A percentile compares a stretch with the other conserved stretches of the same genome.
Conservation (phyloP, 2,888 invertebrate genomes). For the Endomychus coccineus region DNA sequence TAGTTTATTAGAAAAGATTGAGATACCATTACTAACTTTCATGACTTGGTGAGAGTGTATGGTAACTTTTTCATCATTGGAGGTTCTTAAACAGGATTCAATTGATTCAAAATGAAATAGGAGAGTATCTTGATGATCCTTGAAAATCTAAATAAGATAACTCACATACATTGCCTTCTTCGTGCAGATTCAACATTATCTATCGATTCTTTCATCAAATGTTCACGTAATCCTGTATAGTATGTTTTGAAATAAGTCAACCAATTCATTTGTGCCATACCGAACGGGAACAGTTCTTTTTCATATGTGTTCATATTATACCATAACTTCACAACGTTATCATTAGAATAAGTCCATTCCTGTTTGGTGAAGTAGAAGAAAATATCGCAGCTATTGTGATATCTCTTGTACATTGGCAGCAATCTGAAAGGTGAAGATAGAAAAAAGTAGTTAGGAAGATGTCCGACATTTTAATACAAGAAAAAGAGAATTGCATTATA, state of each 20-base stretch:
- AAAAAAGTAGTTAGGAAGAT: no score
- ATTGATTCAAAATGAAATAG: no score
- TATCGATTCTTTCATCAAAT: conserved; percentile 70
- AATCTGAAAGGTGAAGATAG: no score
- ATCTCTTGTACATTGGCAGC: conserved; percentile 68
- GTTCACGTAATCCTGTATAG: conserved; percentile 64
- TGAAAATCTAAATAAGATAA: no score
- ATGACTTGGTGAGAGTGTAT: no score
- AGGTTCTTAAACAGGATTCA: no score
- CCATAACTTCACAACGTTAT: conserved; percentile 56
- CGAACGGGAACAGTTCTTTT: conserved; percentile 61
- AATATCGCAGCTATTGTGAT: conserved; percentile 68
- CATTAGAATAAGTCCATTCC: conserved; percentile 65
- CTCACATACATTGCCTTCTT: conserved; percentile 21
- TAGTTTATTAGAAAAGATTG: no score
- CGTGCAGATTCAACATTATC: conserved; percentile 46
- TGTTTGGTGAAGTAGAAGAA: conserved; percentile 66
- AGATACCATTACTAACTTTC: no score
- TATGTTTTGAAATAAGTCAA: conserved; percentile 60
- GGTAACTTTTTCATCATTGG: no score
- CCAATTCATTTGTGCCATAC: conserved; percentile 67
- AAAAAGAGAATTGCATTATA: no score
- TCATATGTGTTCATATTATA: conserved; percentile 45
- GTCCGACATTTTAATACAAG: no score
- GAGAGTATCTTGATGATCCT: no score